phyloP scores from a whole-genome alignment of 2,888 invertebrate species.

The Melanophora roralis region DNA sequence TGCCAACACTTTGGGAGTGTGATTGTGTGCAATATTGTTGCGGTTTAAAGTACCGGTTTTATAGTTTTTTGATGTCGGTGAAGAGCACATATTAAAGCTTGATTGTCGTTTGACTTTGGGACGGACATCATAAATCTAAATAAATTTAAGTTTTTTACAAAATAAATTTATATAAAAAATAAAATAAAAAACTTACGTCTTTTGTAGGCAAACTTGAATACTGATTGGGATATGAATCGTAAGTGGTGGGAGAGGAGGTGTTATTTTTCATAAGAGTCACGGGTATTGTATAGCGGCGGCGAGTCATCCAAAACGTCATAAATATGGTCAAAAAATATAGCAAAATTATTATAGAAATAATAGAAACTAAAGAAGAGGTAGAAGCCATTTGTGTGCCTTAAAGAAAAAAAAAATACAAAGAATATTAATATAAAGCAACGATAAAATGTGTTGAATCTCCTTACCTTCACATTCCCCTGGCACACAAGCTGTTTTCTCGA shows the following conservation, averaged over 20 bases:
- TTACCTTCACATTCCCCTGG: conserved; percentile 73
- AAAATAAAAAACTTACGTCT: conserved; percentile 79
- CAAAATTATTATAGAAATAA: conserved; percentile 78
- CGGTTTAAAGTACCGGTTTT: conserved; percentile 78
- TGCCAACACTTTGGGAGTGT: conserved; percentile 83
- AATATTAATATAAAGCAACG: too few species aligned
- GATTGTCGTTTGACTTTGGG: conserved; percentile 82
- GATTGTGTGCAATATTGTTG: conserved; percentile 81
- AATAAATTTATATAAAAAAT: background rate
- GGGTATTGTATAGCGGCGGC: conserved; percentile 75
- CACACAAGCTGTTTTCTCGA: conserved; percentile 83
- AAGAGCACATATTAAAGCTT: conserved; percentile 81
- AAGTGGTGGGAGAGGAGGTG: conserved; percentile 84
- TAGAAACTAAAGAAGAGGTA: conserved; percentile 65
- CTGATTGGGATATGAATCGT: conserved; percentile 88
- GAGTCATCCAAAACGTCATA: conserved; percentile 75
- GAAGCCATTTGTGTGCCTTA: conserved; percentile 70
- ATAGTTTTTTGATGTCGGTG: conserved; percentile 69
- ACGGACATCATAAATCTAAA: conserved; percentile 76
- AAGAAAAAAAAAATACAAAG: background rate
- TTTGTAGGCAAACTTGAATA: conserved; percentile 90
- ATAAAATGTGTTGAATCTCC: too few species aligned
- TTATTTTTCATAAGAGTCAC: conserved; percentile 78
- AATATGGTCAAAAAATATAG: conserved; percentile 77
- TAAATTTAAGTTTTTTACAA: background rate